These are phyloP conservation scores for Podiceps cristatus DNA, from an alignment of 2,113 vertebrate species.

Conservation along the genomic window DNA sequence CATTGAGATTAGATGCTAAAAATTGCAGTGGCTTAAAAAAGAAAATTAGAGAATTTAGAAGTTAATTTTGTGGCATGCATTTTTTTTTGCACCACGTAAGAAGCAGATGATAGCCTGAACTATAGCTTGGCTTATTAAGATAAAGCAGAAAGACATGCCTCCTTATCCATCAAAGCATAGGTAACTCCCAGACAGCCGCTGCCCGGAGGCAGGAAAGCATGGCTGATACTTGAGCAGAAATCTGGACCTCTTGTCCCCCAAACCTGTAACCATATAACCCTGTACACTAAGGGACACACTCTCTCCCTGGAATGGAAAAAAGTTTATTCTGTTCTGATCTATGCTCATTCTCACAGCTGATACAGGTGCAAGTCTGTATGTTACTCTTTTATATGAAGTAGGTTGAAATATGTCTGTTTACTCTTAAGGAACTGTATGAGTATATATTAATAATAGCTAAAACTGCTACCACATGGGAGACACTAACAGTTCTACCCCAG, in stretches of 20 bases:
- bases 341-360: neutral
- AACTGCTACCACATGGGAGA: neutral
- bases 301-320: neutral
- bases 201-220: neutral
- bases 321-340: neutral
- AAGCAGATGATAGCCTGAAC: neutral
- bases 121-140: neutral
- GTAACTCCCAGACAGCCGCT: neutral
- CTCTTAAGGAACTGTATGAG: neutral
- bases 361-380: neutral
- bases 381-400: neutral
- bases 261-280: neutral
- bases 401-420: neutral
- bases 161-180: neutral
- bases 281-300: neutral
- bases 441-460: neutral
- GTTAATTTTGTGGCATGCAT: neutral
- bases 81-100: neutral
- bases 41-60: neutral
- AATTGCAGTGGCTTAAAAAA: neutral
- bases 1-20: neutral
- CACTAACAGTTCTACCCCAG: neutral
- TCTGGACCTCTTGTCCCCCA: neutral
- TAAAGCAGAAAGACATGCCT: neutral
- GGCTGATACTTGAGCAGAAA: neutral